These are phyloP conservation scores for Cartodere bifasciata DNA, from an alignment of 2,888 invertebrate genomes.

Conservation along the genomic window DNA sequence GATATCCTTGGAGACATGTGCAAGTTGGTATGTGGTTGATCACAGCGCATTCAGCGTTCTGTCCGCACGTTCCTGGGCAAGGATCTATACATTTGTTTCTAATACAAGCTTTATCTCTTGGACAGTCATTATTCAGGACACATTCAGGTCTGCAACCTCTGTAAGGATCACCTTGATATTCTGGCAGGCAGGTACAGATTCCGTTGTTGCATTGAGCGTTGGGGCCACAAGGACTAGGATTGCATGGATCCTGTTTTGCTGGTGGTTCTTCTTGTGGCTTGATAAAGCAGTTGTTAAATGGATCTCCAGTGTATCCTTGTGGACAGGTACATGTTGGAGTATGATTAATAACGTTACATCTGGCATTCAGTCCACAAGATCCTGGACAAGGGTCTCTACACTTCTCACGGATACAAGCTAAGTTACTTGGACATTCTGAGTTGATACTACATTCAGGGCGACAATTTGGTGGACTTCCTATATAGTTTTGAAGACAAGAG, in stretches of 20 bases:
- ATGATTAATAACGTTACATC: conserved; percentile 62
- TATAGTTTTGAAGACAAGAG: conserved; percentile 53
- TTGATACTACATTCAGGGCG: conserved; percentile 47
- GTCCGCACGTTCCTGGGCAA: conserved; percentile 64
- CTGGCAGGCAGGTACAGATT: conserved; percentile 54
- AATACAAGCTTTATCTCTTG: conserved; percentile 55
- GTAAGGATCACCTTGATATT: conserved; percentile 62
- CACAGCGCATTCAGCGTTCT: conserved; percentile 58
- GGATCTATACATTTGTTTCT: conserved; percentile 58
- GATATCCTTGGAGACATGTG: conserved; percentile 53
- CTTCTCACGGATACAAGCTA: conserved; percentile 64
- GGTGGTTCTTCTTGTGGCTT: conserved; percentile 30
- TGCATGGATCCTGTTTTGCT: conserved; percentile 29
- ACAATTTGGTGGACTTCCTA: conserved; percentile 52
- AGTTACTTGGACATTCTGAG: conserved; percentile 60
- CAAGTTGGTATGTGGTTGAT: conserved; percentile 68
- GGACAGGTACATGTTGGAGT: conserved; percentile 62
- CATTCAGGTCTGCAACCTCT: conserved; percentile 60
- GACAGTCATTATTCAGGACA: conserved; percentile 58
- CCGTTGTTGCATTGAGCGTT: conserved; percentile 58
- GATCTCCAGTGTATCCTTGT: conserved; percentile 47
- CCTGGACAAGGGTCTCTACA: conserved; percentile 74
- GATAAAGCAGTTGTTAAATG: conserved; percentile 49
- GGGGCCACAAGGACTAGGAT: conserved; percentile 47
- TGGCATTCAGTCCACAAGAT: conserved; percentile 64